These are phyloP conservation scores for Gymnarchus niloticus DNA, from an alignment of 2,113 vertebrate species.

Conservation along the genomic window DNA sequence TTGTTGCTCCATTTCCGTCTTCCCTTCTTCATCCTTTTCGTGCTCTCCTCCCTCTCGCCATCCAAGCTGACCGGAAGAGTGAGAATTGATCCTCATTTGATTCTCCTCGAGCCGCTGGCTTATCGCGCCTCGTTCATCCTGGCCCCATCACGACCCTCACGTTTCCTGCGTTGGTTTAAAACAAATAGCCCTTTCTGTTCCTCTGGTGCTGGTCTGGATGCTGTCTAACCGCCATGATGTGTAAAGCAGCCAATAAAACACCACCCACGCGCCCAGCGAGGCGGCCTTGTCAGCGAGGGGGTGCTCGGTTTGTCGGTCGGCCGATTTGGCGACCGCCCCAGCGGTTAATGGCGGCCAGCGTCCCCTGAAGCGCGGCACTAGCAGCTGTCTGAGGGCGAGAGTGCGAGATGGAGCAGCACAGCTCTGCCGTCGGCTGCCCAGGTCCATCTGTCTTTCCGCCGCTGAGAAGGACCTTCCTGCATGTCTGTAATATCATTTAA, in stretches of 20 bases:
- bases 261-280: too few species aligned
- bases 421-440: not conserved
- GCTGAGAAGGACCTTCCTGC: not conserved
- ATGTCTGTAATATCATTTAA: not conserved
- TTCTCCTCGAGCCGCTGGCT: not conserved
- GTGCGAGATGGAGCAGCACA: too few species aligned
- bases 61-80: not conserved
- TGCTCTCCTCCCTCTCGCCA: not conserved
- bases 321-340: too few species aligned
- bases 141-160: not conserved
- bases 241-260: not conserved
- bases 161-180: not conserved
- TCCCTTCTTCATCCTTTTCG: not conserved
- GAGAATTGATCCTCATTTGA: not conserved
- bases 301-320: not conserved
- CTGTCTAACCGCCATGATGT: not conserved
- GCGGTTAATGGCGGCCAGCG: not conserved
- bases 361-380: not conserved
- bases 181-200: not conserved
- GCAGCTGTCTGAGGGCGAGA: not conserved
- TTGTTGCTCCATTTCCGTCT: not conserved
- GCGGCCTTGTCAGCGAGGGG: not conserved
- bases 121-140: not conserved
- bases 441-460: not conserved
- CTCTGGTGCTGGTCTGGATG: not conserved